A percentile compares a stretch with the other conserved stretches of the same genome.
Conservation (phyloP, 2,797 vertebrate species). For the Glyptemys insculpta region DNA sequence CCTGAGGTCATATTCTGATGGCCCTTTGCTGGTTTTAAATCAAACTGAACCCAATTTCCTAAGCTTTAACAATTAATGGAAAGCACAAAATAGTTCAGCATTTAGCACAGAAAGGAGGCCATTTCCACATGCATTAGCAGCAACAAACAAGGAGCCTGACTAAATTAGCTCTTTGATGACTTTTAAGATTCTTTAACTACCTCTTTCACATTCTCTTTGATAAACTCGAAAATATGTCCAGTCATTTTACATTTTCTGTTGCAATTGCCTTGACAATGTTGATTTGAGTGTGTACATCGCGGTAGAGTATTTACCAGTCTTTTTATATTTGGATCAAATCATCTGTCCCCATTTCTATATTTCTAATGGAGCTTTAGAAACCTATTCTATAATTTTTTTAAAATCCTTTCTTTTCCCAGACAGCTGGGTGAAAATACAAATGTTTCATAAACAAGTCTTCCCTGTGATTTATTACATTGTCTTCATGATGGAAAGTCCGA, state of each 20-base stretch:
- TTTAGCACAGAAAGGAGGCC: not conserved
- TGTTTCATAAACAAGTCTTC: conserved; percentile 41
- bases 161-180: not conserved
- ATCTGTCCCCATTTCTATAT: not conserved
- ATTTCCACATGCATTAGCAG: not conserved
- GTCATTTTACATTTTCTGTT: not conserved
- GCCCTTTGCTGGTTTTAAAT: not conserved
- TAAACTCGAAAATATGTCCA: not conserved
- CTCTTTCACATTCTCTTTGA: conserved; percentile 1
- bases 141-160: not conserved
- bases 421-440: conserved; percentile 15
- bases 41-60: not conserved
- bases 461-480: conserved; percentile 49
- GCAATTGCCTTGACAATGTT: not conserved
- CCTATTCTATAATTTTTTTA: not conserved
- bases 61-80: not conserved
- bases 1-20: not conserved
- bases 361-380: conserved; percentile 14
- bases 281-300: not conserved
- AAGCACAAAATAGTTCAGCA: not conserved
- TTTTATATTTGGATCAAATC: not conserved
- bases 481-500: conserved; percentile 19
- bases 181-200: not conserved
- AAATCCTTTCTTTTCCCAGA: not conserved
- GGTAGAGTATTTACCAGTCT: not conserved